Conservation (phyloP, 1,140 invertebrate genomes). For the Copidosoma floridanum region DNA sequence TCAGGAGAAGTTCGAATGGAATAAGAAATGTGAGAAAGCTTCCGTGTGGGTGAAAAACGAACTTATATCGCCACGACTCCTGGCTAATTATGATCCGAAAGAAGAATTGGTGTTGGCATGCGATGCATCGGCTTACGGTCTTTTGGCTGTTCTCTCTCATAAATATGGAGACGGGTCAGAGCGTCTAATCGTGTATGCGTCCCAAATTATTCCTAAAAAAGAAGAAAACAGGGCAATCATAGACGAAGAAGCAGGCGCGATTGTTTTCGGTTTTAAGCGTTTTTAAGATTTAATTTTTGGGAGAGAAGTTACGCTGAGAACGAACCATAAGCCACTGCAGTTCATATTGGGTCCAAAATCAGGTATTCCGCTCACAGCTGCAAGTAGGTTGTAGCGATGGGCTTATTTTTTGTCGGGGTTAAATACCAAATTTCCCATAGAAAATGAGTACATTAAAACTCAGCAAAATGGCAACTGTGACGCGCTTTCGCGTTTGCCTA, state of each 20-base stretch:
- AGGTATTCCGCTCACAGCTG: conserved; percentile 37
- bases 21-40: conserved; percentile 17
- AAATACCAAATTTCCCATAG: conserved; percentile 39
- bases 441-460: conserved; percentile 39
- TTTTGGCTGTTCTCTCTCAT: conserved; percentile 45
- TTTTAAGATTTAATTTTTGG: conserved; percentile 55
- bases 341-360: conserved; percentile 47
- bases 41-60: conserved; percentile 22
- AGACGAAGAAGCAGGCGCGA: no score
- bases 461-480: conserved; percentile 37
- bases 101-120: conserved; percentile 24
- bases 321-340: conserved; percentile 56
- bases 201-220: conserved; percentile 44
- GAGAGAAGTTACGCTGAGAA: conserved; percentile 50
- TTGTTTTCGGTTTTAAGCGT: neutral
- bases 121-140: conserved; percentile 24
- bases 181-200: conserved; percentile 51
- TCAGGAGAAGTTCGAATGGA: conserved; percentile 1
- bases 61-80: conserved; percentile 29
- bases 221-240: conserved; percentile 54
- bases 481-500: conserved; percentile 37
- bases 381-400: conserved; percentile 42
- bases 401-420: conserved; percentile 39
- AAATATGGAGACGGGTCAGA: conserved; percentile 37
- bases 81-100: conserved; percentile 32